Evolutionary conservation across 1,140 invertebrate species (phyloP), one percentile per base, ranked within the genome.

Genomic region (Calephelis nemesis): DNA sequence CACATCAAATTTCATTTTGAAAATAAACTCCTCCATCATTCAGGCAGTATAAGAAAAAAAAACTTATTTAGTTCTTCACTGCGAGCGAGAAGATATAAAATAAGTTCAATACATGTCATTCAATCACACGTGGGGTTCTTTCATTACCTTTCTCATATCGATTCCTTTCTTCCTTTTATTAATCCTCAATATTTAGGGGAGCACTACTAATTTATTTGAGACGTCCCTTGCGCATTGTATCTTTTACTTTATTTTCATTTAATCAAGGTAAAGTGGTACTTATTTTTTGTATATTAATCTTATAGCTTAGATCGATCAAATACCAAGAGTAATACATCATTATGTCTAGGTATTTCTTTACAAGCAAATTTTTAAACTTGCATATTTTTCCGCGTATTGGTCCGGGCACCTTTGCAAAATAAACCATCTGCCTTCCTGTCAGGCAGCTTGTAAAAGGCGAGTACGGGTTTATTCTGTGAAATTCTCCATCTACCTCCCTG

Each of bases 161-260:
- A 72, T 74, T 77, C 58, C 58, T 60, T 40, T 60, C 58, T 60
- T 60, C 12, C 71, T 63, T 77, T 71, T 82, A 81, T 81, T 83
- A 83, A 84, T 85, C 74, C 69, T 49, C 63, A 74, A 80, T 83
- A 80, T 76, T 72, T 73, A 60, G 58, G 58, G 58, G 58, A 60
- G 39, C 58, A 60, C 40, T 60, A 60, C 58, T 60, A 60, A 60
- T 60, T 60, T 60, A 60, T 60, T 60, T 60, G 39, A 60, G 58
- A 60, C 40, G 58, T 60, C 58, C 58, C 58, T 40, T 60, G 58
- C 58, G 58, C 58, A 60, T 60, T 60, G n/a, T 60, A 30, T 60
- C 39, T 58, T 30, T 60, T 42, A 65, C 71, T 73, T 70, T 68
- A 54, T 54, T 69, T 77, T 74, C 64, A 73, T 79, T 78, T 60